Conservation (phyloP, 2,888 invertebrate genomes). For the Diabrotica balteata region DNA sequence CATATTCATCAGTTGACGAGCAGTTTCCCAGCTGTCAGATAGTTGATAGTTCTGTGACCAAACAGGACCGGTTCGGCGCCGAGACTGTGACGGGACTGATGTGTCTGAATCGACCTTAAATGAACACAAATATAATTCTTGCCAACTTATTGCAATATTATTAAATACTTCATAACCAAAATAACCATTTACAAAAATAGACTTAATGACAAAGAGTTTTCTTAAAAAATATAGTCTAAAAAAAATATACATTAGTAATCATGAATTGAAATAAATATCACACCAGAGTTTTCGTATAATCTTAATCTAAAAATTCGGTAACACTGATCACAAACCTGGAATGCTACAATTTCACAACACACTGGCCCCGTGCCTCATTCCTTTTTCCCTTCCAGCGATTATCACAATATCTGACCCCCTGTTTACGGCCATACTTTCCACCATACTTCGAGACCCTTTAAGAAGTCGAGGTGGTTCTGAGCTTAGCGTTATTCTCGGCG, state of each 20-base stretch:
- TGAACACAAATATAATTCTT: too few species aligned
- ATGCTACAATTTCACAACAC: conserved; percentile 45
- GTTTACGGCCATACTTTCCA: conserved; percentile 55
- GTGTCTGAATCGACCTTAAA: too few species aligned
- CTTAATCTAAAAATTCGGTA: conserved; percentile 10
- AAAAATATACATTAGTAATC: background rate
- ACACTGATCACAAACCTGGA: conserved; percentile 15
- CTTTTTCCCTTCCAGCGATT: conserved; percentile 47
- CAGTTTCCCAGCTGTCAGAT: too few species aligned
- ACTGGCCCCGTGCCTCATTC: conserved; percentile 55
- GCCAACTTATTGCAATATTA: too few species aligned
- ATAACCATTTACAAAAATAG: too few species aligned
- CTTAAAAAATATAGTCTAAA: too few species aligned
- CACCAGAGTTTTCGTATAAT: background rate
- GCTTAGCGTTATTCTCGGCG: conserved; percentile 48
- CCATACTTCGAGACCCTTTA: conserved; percentile 54
- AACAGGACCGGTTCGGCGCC: too few species aligned
- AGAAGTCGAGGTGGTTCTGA: conserved; percentile 43
- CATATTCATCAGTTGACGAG: too few species aligned
- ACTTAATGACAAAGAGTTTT: too few species aligned
- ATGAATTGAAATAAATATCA: background rate
- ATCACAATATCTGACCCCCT: conserved; percentile 55
- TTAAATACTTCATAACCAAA: too few species aligned
- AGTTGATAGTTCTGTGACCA: too few species aligned
- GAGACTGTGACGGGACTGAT: too few species aligned